Evolutionary conservation across 1,140 invertebrate genomes (phyloP).

Genomic region (Daktulosphaira vitifoliae): DNA sequence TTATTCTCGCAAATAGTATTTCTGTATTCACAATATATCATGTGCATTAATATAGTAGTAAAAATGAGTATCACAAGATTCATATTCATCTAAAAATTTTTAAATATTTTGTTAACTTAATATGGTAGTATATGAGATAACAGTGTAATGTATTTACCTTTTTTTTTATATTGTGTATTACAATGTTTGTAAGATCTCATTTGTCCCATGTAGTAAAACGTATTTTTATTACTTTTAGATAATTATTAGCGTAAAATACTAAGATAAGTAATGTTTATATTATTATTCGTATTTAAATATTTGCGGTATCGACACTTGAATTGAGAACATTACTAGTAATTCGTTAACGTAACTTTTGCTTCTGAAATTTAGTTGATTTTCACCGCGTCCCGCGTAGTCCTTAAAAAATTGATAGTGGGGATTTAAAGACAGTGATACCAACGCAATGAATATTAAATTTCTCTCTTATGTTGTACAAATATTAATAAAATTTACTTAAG

Average conservation of each 20-base stretch:
- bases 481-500: too few species aligned
- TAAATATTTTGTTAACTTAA: neutral
- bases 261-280: neutral
- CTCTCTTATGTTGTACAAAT: too few species aligned
- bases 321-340: too few species aligned
- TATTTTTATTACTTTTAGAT: too few species aligned
- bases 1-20: neutral
- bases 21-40: too few species aligned
- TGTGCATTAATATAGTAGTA: neutral
- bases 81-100: constrained; percentile 17
- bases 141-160: neutral
- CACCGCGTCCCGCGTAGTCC: neutral
- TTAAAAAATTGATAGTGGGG: neutral
- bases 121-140: too few species aligned
- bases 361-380: neutral
- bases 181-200: neutral
- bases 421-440: neutral
- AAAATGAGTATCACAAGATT: neutral
- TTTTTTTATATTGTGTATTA: neutral
- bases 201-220: too few species aligned
- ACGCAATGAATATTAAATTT: constrained; percentile 4
- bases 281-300: neutral
- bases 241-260: too few species aligned
- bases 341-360: neutral
- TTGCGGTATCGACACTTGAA: neutral